Conservation (phyloP, 1,140 invertebrate genomes). For the Idris sp. region DNA sequence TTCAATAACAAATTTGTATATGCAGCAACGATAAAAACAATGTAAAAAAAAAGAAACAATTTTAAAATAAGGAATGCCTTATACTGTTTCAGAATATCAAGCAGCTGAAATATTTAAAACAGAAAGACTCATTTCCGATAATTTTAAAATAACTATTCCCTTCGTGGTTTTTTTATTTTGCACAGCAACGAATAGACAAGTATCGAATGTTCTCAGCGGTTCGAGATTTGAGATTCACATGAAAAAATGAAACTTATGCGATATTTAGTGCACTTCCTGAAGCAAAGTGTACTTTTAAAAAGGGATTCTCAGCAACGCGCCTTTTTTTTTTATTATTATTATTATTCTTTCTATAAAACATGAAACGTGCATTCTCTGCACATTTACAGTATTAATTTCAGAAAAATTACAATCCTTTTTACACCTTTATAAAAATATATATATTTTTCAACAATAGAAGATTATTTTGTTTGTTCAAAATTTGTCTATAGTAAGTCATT, state of each 20-base stretch:
- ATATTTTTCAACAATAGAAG: no score
- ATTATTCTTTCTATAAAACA: no score
- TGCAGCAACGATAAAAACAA: background rate
- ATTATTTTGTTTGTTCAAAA: no score
- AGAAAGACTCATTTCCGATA: conserved; percentile 11
- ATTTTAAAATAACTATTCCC: conserved; percentile 39
- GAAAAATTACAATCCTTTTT: no score
- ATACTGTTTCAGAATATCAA: background rate
- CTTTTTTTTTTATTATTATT: no score
- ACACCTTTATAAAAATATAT: no score
- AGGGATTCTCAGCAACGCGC: no score
- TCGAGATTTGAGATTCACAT: conserved; percentile 42
- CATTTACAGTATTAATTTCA: no score
- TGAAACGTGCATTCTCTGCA: no score
- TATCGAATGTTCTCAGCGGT: conserved; percentile 38
- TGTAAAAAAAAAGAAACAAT: background rate
- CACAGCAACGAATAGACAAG: conserved; percentile 25
- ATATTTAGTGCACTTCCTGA: background rate
- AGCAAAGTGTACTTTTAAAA: no score
- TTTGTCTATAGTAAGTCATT: no score
- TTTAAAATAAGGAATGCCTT: background rate
- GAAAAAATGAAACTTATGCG: conserved; percentile 43
- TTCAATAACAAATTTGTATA: no score
- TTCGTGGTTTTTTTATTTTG: conserved; percentile 20
- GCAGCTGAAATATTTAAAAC: conserved; percentile 5